Conservation (phyloP, 2,888 invertebrate species). For the Pediacus dermestoides region DNA sequence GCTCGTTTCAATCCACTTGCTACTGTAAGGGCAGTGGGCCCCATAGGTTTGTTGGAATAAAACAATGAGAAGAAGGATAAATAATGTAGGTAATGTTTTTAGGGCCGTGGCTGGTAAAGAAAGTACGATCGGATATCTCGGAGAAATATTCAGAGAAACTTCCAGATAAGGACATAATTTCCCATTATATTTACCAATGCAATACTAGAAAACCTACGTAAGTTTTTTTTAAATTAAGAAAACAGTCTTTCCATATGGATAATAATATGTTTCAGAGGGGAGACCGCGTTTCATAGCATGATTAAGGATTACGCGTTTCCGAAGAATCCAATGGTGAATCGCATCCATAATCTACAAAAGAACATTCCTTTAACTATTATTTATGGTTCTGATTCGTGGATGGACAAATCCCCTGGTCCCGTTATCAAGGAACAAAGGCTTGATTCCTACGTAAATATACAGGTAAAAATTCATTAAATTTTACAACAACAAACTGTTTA, state of each 20-base stretch:
- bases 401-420: conserved; percentile 79
- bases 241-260: not conserved
- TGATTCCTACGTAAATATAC: conserved; percentile 70
- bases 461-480: conserved; percentile 54
- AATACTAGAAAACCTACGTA: conserved; percentile 89
- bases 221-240: conserved; percentile 33
- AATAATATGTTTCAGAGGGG: conserved; percentile 65
- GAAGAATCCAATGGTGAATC: conserved; percentile 87
- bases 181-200: conserved; percentile 94
- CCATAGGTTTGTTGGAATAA: conserved; percentile 59
- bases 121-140: conserved; percentile 83
- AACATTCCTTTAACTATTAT: conserved; percentile 83
- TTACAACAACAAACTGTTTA: not conserved
- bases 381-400: conserved; percentile 93
- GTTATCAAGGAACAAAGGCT: conserved; percentile 67
- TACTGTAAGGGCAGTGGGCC: conserved; percentile 84
- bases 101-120: conserved; percentile 85
- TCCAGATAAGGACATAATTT: conserved; percentile 68
- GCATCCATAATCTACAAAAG: conserved; percentile 65
- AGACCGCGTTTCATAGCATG: conserved; percentile 86
- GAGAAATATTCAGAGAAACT: conserved; percentile 71
- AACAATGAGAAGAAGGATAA: conserved; percentile 1
- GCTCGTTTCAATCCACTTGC: conserved; percentile 80
- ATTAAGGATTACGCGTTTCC: conserved; percentile 92
- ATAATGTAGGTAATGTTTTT: conserved; percentile 39